phyloP scores from a whole-genome alignment of 2,888 invertebrate species.

The Anodontia alba region DNA sequence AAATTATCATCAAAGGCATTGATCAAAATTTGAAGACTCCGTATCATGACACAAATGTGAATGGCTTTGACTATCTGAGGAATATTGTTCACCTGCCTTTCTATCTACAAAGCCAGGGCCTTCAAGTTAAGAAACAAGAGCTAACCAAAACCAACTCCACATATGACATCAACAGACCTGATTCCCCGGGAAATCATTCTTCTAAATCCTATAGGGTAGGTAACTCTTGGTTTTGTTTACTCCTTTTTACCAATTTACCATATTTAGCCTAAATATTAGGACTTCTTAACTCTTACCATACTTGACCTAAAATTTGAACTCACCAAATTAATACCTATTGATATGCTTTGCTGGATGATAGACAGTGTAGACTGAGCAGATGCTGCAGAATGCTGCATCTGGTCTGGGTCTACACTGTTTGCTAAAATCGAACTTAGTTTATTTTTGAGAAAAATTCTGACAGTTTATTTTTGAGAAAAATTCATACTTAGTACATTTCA shows the following conservation, averaged over 20 bases:
- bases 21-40: constrained; percentile 81
- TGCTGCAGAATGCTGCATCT: too few species aligned
- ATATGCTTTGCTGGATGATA: too few species aligned
- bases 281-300: too few species aligned
- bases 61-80: constrained; percentile 95
- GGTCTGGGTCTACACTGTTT: too few species aligned
- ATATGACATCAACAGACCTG: constrained; percentile 58
- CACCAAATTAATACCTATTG: too few species aligned
- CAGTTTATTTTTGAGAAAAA: too few species aligned
- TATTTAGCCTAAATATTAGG: too few species aligned
- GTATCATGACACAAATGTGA: constrained; percentile 94
- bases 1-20: constrained; percentile 96
- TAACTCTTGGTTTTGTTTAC: not conserved
- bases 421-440: too few species aligned
- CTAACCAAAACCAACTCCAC: constrained; percentile 60
- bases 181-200: constrained; percentile 42
- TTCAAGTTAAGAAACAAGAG: constrained; percentile 87
- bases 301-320: too few species aligned
- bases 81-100: constrained; percentile 99
- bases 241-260: not conserved
- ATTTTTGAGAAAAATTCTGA: too few species aligned
- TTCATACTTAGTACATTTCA: too few species aligned
- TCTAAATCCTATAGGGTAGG: constrained; percentile 53
- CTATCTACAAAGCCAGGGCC: constrained; percentile 98
- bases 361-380: too few species aligned